Evolutionary conservation across 2,888 invertebrate species (phyloP).

Genomic region (Eupithecia subfuscata): DNA sequence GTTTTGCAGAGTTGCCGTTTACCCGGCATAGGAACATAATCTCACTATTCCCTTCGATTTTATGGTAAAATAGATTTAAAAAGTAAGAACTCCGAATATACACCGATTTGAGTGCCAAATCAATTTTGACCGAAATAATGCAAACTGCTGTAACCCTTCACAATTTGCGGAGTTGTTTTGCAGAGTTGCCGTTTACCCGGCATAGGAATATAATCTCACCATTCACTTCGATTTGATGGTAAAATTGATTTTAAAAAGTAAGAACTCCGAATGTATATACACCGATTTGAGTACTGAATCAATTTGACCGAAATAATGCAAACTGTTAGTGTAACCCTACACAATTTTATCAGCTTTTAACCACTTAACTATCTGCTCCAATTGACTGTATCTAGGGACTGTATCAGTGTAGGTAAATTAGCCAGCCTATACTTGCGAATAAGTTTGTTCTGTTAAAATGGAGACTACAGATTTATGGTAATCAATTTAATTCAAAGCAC

Average conservation of each 20-base stretch:
- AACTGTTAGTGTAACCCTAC: constrained; percentile 20
- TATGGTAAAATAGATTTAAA: background rate
- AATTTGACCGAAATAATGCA: constrained; percentile 1
- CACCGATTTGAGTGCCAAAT: background rate
- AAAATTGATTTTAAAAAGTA: too few species aligned
- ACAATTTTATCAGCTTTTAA: constrained; percentile 30
- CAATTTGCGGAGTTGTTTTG: too few species aligned
- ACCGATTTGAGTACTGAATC: too few species aligned
- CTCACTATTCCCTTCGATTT: background rate
- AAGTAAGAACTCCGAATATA: background rate
- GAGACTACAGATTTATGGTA: constrained; percentile 2
- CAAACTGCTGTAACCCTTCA: constrained; percentile 17
- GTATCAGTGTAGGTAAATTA: constrained; percentile 28
- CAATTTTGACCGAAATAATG: constrained; percentile 1
- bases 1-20: background rate
- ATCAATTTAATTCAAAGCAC: background rate
- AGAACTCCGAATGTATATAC: too few species aligned
- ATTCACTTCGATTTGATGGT: too few species aligned
- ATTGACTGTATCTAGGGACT: constrained; percentile 30
- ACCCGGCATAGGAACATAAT: background rate
- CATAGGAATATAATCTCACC: too few species aligned
- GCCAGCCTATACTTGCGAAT: constrained; percentile 57
- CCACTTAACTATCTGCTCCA: constrained; percentile 25
- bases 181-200: too few species aligned
- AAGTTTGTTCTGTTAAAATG: constrained; percentile 58